Conservation (phyloP, 1,140 invertebrate species). For the Pectinophora gossypiella region DNA sequence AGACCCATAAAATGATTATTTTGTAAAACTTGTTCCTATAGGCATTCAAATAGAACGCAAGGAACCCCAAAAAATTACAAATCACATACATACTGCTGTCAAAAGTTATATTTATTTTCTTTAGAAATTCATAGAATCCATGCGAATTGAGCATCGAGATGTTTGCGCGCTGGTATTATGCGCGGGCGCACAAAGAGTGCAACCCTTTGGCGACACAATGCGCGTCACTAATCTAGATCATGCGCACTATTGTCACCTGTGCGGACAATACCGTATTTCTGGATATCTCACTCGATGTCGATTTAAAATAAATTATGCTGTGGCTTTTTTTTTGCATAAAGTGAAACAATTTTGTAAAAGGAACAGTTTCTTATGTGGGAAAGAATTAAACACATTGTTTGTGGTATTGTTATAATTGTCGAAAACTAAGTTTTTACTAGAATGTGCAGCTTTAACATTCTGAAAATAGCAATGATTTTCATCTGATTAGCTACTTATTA, state of each 20-base stretch:
- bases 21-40: too few species aligned
- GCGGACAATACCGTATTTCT: conserved; percentile 20
- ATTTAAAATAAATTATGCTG: conserved; percentile 31
- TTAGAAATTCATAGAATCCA: conserved; percentile 13
- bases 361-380: too few species aligned
- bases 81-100: not conserved
- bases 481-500: too few species aligned
- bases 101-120: conserved; percentile 10
- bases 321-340: not conserved
- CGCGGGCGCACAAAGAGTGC: conserved; percentile 2
- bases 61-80: not conserved
- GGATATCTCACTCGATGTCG: conserved; percentile 36
- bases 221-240: conserved; percentile 16
- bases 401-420: too few species aligned
- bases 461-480: too few species aligned
- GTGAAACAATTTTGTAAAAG: too few species aligned
- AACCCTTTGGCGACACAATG: conserved; percentile 14
- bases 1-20: too few species aligned
- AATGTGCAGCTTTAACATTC: too few species aligned
- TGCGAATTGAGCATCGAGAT: conserved; percentile 5
- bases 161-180: conserved; percentile 2
- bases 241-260: conserved; percentile 7
- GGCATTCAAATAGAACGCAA: too few species aligned
- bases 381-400: too few species aligned
- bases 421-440: too few species aligned